These are phyloP conservation scores for Hippopotamyrus pictus DNA, from an alignment of 2,797 vertebrate genomes.

Conservation along the genomic window DNA sequence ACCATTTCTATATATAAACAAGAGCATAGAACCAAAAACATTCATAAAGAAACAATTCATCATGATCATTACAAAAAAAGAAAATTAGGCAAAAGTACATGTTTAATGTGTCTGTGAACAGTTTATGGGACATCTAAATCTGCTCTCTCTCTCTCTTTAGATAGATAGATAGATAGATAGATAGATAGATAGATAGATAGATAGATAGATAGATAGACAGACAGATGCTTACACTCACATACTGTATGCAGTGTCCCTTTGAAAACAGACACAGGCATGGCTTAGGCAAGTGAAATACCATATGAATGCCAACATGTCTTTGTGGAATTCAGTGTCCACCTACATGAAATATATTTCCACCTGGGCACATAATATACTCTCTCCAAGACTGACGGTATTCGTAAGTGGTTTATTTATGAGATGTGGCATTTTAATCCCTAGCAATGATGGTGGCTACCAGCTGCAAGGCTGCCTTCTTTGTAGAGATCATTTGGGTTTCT, in stretches of 20 bases:
- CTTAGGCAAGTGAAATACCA: not conserved
- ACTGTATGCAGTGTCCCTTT: not conserved
- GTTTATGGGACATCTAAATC: not conserved
- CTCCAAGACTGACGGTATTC: not conserved
- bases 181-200: not conserved
- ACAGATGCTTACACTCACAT: not conserved
- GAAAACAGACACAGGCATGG: not conserved
- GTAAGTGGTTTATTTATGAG: constrained; percentile 2
- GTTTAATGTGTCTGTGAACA: not conserved
- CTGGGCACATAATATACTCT: not conserved
- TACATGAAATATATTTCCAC: constrained; percentile 16
- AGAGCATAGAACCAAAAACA: not conserved
- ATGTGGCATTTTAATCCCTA: constrained; percentile 6
- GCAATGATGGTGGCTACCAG: not conserved
- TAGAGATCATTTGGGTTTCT: not conserved
- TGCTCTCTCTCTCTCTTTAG: not conserved
- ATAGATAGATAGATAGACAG: not conserved
- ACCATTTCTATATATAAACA: not conserved
- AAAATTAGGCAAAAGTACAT: not conserved
- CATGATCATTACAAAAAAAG: not conserved
- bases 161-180: not conserved
- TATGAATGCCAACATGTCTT: constrained; percentile 1
- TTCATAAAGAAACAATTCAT: not conserved
- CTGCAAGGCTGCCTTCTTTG: not conserved
- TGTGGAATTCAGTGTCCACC: not conserved